Evolutionary conservation across 2,888 invertebrate species (phyloP).

Genomic region (Biston stratarius): DNA sequence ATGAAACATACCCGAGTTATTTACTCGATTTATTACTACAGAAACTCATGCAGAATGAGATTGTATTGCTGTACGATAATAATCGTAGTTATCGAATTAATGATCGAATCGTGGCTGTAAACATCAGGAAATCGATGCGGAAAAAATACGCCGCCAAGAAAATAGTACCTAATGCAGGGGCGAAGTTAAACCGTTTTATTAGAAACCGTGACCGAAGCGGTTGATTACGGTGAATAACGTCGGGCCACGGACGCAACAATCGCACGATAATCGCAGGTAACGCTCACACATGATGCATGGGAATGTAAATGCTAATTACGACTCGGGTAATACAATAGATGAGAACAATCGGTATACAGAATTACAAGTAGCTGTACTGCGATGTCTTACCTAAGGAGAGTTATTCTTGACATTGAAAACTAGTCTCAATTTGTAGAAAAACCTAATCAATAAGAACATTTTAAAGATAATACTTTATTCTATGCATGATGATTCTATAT

Average conservation of each 20-base stretch:
- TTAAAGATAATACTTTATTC: too few relatives aligned
- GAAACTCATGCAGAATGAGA: slow-evolving; percentile 5
- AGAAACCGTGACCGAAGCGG: slow-evolving; percentile 59
- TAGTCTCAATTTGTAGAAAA: too few relatives aligned
- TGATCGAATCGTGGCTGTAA: slow-evolving; percentile 23
- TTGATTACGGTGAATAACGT: slow-evolving; percentile 55
- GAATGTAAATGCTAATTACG: slow-evolving; percentile 54
- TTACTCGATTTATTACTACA: neutral
- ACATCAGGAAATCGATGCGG: slow-evolving; percentile 37
- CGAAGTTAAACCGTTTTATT: slow-evolving; percentile 43
- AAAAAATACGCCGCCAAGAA: slow-evolving; percentile 39
- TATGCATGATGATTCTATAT: too few relatives aligned
- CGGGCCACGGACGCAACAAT: slow-evolving; percentile 54
- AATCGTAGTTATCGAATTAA: slow-evolving; percentile 27
- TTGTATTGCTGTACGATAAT: slow-evolving; percentile 18
- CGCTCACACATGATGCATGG: slow-evolving; percentile 45
- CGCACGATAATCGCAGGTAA: slow-evolving; percentile 53
- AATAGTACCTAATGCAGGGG: slow-evolving; percentile 36
- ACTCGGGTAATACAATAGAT: slow-evolving; percentile 41
- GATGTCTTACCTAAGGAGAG: slow-evolving; percentile 1
- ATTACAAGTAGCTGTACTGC: slow-evolving; percentile 15
- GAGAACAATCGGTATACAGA: slow-evolving; percentile 31
- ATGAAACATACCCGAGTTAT: too few relatives aligned
- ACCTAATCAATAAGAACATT: too few relatives aligned
- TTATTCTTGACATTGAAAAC: neutral